A percentile compares a stretch with the other conserved stretches of the same genome.
These are phyloP conservation scores for Sebastes itinus DNA, from an alignment of 2,797 vertebrate genomes.

Conservation along the genomic window DNA sequence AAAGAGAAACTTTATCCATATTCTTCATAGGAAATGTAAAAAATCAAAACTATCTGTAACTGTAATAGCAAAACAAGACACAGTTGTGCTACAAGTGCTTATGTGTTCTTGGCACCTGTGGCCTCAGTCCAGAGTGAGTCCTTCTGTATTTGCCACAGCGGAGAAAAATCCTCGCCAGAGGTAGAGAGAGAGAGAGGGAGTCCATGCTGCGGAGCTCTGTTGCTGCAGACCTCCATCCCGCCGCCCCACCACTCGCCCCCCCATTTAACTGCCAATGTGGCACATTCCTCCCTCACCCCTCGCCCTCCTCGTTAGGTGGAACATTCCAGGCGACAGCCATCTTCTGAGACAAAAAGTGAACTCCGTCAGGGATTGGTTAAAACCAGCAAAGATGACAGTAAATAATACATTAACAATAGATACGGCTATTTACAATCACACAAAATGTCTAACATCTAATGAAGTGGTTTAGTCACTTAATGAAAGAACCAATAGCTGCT, in stretches of 20 bases:
- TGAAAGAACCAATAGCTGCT: constrained; percentile 52
- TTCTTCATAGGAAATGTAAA: constrained; percentile 69
- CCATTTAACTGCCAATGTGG: constrained; percentile 65
- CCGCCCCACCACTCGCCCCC: constrained; percentile 2
- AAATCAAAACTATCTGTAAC: constrained; percentile 62
- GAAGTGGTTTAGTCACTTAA: constrained; percentile 53
- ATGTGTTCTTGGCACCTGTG: constrained; percentile 78
- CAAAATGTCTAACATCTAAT: constrained; percentile 54
- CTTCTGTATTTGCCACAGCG: constrained; percentile 60
- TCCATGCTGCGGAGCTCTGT: constrained; percentile 67
- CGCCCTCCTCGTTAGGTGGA: constrained; percentile 70
- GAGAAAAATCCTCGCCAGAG: constrained; percentile 62
- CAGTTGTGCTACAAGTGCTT: constrained; percentile 84
- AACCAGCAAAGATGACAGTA: constrained; percentile 65
- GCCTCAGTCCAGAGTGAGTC: constrained; percentile 77
- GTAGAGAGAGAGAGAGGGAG: constrained; percentile 76
- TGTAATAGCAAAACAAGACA: constrained; percentile 77
- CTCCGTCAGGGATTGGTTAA: constrained; percentile 56
- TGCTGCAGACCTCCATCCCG: constrained; percentile 41
- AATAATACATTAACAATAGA: constrained; percentile 65
- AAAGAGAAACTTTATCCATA: constrained; percentile 56
- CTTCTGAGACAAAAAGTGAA: constrained; percentile 73
- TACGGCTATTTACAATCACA: constrained; percentile 77
- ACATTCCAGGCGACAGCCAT: constrained; percentile 76
- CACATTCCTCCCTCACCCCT: constrained; percentile 71